A percentile compares a stretch with the other conserved stretches of the same genome.
These are phyloP conservation scores for Chrysochloris asiatica DNA, from an alignment of 2,113 vertebrate species.

Conservation along the genomic window DNA sequence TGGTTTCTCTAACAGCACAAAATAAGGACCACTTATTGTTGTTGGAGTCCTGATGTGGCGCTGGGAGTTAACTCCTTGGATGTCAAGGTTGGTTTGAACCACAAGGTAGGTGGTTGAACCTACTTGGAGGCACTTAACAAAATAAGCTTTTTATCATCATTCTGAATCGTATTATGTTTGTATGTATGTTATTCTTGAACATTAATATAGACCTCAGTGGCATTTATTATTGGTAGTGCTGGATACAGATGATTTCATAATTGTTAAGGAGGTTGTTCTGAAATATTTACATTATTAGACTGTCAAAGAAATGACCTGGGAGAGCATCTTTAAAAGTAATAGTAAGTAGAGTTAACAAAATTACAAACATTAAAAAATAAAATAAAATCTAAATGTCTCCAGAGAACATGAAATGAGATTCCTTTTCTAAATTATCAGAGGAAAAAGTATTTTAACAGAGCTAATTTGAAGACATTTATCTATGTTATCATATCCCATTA, in stretches of 20 bases:
- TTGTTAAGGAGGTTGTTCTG: neutral
- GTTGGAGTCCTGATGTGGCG: too few species aligned
- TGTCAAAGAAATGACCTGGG: neutral
- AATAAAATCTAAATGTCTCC: constrained; percentile 8
- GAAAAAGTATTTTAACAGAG: constrained; percentile 57
- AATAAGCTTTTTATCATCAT: too few species aligned
- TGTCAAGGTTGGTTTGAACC: too few species aligned
- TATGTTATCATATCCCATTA: neutral
- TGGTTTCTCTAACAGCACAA: neutral
- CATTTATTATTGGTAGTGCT: constrained; percentile 11
- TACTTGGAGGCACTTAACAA: too few species aligned
- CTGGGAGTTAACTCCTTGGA: too few species aligned
- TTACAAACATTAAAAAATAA: constrained; percentile 26
- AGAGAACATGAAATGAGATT: constrained; percentile 30
- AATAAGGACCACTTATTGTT: neutral
- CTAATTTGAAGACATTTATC: constrained; percentile 34
- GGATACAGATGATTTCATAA: constrained; percentile 31
- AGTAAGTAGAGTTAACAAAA: constrained; percentile 42
- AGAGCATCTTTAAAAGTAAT: constrained; percentile 20
- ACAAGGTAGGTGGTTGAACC: too few species aligned
- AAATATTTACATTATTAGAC: constrained; percentile 5
- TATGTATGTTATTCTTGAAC: neutral
- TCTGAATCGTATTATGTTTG: neutral
- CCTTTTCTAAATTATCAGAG: constrained; percentile 55
- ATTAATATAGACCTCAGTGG: neutral